These are phyloP conservation scores for Rhagoletis pomonella DNA, from an alignment of 1,140 invertebrate species.

Conservation along the genomic window DNA sequence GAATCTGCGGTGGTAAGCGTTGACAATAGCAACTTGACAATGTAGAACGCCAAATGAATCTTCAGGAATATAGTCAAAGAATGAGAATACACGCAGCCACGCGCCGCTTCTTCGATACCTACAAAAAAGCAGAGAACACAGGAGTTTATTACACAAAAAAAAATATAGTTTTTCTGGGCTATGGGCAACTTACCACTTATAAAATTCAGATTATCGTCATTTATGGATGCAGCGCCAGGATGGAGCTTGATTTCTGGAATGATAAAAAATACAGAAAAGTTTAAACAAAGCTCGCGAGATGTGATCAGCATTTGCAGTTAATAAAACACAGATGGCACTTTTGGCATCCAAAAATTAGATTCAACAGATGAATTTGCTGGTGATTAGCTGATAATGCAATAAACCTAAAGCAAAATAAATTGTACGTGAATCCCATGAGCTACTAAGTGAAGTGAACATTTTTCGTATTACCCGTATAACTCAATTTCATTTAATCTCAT, in stretches of 20 bases:
- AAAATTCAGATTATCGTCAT: slow-evolving; percentile 72
- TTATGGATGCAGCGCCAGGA: slow-evolving; percentile 68
- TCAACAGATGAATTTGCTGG: too few relatives aligned
- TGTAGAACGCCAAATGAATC: slow-evolving; percentile 8
- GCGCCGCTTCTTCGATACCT: slow-evolving; percentile 48
- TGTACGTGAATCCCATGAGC: too few relatives aligned
- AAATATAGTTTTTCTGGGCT: slow-evolving; percentile 15
- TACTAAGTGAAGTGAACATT: too few relatives aligned
- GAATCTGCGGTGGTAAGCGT: background rate
- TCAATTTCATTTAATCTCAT: too few relatives aligned
- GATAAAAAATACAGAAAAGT: slow-evolving; percentile 16
- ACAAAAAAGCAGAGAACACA: background rate
- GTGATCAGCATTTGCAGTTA: too few relatives aligned
- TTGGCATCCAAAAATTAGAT: too few relatives aligned
- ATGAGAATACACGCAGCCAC: background rate
- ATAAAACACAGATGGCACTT: too few relatives aligned
- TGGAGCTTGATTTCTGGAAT: slow-evolving; percentile 73
- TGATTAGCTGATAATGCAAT: too few relatives aligned
- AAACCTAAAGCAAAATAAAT: too few relatives aligned
- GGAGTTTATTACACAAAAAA: background rate
- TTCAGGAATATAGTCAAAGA: background rate
- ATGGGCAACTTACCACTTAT: slow-evolving; percentile 68
- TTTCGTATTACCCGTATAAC: too few relatives aligned
- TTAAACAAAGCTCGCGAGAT: too few relatives aligned
- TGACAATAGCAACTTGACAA: background rate